These are phyloP conservation scores for Manduca sexta DNA, from an alignment of 1,140 invertebrate species.

Conservation along the genomic window DNA sequence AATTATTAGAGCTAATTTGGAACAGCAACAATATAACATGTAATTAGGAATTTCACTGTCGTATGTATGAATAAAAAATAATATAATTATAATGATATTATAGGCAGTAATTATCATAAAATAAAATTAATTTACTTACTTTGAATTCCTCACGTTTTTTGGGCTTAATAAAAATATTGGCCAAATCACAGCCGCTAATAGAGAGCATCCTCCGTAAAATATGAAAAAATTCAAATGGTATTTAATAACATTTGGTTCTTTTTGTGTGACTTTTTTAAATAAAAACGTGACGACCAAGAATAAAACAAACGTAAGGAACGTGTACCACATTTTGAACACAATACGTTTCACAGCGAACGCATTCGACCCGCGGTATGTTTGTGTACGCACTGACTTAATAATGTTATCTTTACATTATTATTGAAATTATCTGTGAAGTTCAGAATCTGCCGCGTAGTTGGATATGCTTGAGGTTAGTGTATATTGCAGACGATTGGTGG, in stretches of 20 bases:
- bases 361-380: conserved; percentile 15
- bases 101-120: neutral
- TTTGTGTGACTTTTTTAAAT: conserved; percentile 34
- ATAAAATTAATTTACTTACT: conserved; percentile 37
- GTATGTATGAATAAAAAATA: no score
- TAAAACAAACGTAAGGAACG: conserved; percentile 24
- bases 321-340: conserved; percentile 38
- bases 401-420: conserved; percentile 5
- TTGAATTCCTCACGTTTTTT: conserved; percentile 44
- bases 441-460: no score
- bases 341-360: conserved; percentile 5
- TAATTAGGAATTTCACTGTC: no score
- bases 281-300: conserved; percentile 30
- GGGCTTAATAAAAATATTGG: conserved; percentile 46
- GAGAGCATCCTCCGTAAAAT: conserved; percentile 31
- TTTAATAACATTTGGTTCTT: conserved; percentile 38
- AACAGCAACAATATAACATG: no score
- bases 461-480: no score
- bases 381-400: conserved; percentile 25
- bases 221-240: conserved; percentile 39
- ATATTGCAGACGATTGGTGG: no score
- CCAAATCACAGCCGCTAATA: conserved; percentile 37
- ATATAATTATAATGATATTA: no score
- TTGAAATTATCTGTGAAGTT: neutral
- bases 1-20: no score